Conservation (phyloP, 2,113 vertebrate species). For the Ophthalmolycus amberensis region DNA sequence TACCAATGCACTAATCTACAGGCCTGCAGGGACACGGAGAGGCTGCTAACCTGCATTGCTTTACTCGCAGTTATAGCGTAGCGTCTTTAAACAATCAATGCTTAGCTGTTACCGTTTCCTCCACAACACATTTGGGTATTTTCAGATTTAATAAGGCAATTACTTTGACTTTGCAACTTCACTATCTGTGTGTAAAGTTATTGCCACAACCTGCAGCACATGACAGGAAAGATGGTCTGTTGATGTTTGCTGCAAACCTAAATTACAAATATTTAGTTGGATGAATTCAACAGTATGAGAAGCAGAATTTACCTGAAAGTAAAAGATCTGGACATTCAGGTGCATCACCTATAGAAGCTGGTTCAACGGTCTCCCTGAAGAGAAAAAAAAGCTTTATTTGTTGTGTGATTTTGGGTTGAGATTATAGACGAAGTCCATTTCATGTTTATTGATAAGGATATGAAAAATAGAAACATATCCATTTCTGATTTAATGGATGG, state of each 20-base stretch:
- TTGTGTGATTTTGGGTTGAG: neutral
- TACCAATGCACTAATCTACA: constrained; percentile 58
- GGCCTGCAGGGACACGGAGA: constrained; percentile 14
- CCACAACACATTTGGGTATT: neutral
- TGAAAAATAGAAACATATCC: neutral
- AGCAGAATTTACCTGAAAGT: neutral
- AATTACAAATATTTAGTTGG: neutral
- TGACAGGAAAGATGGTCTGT: neutral
- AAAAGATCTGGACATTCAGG: neutral
- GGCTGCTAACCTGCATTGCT: constrained; percentile 16
- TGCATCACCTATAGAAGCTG: neutral
- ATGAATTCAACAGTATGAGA: neutral
- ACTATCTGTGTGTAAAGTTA: neutral
- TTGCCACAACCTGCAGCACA: neutral
- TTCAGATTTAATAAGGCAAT: neutral
- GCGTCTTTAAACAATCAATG: neutral
- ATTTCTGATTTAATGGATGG: neutral
- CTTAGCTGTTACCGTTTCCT: neutral
- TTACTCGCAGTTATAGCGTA: neutral
- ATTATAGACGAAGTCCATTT: neutral
- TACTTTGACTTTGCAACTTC: neutral
- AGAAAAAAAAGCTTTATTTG: neutral
- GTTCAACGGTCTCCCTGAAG: neutral
- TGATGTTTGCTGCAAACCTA: neutral
- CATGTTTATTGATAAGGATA: neutral